These are phyloP conservation scores for Marisa cornuarietis DNA, from an alignment of 1,140 invertebrate genomes.

Conservation along the genomic window DNA sequence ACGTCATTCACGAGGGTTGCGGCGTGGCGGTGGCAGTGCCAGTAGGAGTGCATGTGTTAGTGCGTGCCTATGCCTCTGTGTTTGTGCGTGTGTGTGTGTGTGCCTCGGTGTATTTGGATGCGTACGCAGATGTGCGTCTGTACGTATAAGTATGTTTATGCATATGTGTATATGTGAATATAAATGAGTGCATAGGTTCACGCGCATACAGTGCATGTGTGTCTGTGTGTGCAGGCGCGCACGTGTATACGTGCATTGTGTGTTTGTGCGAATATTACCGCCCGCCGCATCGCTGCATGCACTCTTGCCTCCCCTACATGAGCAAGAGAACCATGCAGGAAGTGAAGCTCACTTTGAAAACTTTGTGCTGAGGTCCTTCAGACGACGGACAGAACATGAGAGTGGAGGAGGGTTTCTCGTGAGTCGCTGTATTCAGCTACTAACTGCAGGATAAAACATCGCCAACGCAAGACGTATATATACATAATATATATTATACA, in stretches of 20 bases:
- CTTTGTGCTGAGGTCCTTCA: too few species aligned
- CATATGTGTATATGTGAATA: not conserved
- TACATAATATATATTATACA: too few species aligned
- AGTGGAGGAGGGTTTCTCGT: too few species aligned
- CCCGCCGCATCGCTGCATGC: too few species aligned
- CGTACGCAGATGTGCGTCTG: not conserved
- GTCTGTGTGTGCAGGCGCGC: constrained; percentile 9
- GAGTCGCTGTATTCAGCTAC: too few species aligned
- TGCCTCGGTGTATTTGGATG: not conserved
- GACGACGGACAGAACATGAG: too few species aligned
- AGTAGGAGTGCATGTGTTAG: not conserved
- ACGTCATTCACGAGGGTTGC: not conserved
- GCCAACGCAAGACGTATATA: too few species aligned
- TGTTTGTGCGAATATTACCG: not conserved
- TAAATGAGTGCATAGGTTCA: not conserved
- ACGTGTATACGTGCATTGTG: constrained; percentile 5
- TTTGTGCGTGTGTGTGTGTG: not conserved
- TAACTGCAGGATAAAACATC: too few species aligned
- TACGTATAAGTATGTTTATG: not conserved
- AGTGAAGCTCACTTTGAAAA: too few species aligned
- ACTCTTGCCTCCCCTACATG: too few species aligned
- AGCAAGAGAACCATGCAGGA: too few species aligned
- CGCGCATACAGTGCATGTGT: not conserved
- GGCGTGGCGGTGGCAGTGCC: not conserved
- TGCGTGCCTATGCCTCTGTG: too few species aligned